These are phyloP conservation scores for Heptranchias perlo DNA, from an alignment of 2,113 vertebrate species.

Conservation along the genomic window DNA sequence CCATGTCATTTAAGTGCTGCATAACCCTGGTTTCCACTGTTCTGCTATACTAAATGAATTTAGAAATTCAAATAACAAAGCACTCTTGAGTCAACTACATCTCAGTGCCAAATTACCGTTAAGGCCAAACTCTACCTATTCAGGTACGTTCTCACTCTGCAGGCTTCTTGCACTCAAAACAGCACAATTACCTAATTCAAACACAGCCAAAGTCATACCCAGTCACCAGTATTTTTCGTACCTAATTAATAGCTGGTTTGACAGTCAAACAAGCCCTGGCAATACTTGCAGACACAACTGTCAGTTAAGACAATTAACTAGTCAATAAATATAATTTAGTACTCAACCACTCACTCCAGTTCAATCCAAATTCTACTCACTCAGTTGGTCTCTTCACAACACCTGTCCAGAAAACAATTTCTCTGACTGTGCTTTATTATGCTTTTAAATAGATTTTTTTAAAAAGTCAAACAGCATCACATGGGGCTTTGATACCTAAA, in stretches of 20 bases:
- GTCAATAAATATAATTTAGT: too few species aligned
- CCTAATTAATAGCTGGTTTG: background rate
- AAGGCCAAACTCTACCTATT: background rate
- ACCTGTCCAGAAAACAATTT: too few species aligned
- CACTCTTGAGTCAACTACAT: too few species aligned
- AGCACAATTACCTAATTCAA: background rate
- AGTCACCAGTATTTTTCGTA: background rate
- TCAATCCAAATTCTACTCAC: too few species aligned
- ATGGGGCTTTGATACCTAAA: too few species aligned
- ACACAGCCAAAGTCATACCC: background rate
- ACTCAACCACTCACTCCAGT: too few species aligned
- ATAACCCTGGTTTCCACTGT: background rate
- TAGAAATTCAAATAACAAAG: background rate
- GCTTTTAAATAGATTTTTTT: too few species aligned
- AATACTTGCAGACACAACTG: background rate
- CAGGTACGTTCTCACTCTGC: background rate
- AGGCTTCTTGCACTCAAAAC: background rate
- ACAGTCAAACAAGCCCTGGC: background rate
- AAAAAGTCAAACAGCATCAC: too few species aligned
- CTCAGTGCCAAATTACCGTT: background rate
- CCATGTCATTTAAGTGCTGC: background rate
- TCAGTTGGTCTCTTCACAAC: too few species aligned
- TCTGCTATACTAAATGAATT: background rate
- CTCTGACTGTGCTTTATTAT: too few species aligned
- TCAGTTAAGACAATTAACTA: background rate